Evolutionary conservation across 2,797 vertebrate genomes (phyloP), one percentile per base, ranked within the genome.

Genomic region (Orientallactaga sibirica): DNA sequence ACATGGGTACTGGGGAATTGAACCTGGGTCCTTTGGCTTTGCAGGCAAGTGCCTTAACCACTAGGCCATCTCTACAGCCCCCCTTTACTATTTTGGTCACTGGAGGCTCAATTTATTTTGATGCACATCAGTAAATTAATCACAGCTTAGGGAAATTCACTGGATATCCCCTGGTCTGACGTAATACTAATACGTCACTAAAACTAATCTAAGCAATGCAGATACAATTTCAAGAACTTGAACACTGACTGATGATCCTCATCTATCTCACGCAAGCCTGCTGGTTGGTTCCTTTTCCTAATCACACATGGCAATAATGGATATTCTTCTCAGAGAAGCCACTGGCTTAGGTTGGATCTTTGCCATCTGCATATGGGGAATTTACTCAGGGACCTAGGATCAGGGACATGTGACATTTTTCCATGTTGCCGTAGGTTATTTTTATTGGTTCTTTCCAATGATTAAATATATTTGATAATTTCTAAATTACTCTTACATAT

Each of bases 401-500:
- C 67, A 62, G 33, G 71, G 15, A 61, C 75, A 95, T 68, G 66
- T 12, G 37, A 14, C 18, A 83, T 82, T 81, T 84, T 90, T 75
- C 33, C 62, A 87, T 79, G 58, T 90, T 94, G 83, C 75, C n/a
- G 88, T 91, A 85, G 71, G 88, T 76, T 77, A 3, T 87, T 41
- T 94, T 75, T 82, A 74, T 62, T 78, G 55, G 80, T 25, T n/a
- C n/a, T 73, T 88, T 96, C 70, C 85, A 95, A 91, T 81, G 22
- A 91, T 76, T 12, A 78, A 91, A 81, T 62, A 89, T 55, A 6
- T 79, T 86, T 76, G n/a, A 16, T 37, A 88, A 77, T 61, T 92
- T 76, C 37, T n/a, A 89, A 73, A 41, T 86, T 90, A 82, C 66
- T 91, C 58, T 92, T 92, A 79, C 24, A 61, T 75, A 80, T 52